Evolutionary conservation across 2,113 vertebrate genomes (phyloP), one percentile per base, ranked within the genome.

Genomic region (Hyla sarda): DNA sequence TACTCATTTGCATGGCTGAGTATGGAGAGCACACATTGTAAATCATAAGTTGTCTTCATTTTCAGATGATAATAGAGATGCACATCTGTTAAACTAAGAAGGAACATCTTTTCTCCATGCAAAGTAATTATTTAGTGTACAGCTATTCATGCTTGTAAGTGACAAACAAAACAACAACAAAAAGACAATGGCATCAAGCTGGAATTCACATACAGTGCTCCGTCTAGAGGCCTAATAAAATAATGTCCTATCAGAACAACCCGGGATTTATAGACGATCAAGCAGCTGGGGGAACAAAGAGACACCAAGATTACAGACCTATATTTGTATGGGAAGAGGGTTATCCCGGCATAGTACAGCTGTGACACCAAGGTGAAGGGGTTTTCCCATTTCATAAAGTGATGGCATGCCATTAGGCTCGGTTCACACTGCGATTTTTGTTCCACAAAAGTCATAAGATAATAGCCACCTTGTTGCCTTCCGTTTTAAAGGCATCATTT

Each of bases 41-140:
- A 85, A 28, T 50, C 25, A 82, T 86, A 80, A 86, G 65, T 81
- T 81, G 56, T 81, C 65, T 1, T 62, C 83, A 73, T 86, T 86
- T 72, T 86, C 73, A 7, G 88, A 9, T 65, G 56, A 88, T 47
- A 71, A 45, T 14, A 48, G 87, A 83, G 88, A 85, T 82, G 2
- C 60, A n/a, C 45, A 72, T 82, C 19, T 89, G 84, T 80, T 86
- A 47, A 81, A 71, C 84, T 47, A 32, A n/a, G 30, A 37, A 80
- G 76, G 13, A 85, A 45, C 79, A 84, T 88, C 62, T 88, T 88
- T 89, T 88, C 12, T 13, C 28, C 25, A 45, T 47, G 7, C 84
- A 89, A 87, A 88, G 75, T 28, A n/a, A 28, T 86, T 85, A 84
- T 85, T 89, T 62, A 87, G 60, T 84, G 82, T 84, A 88, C 2